Base-by-base conservation (phyloP, 2,797 vertebrate genomes). In the Basileuterus tristriatus region DNA sequence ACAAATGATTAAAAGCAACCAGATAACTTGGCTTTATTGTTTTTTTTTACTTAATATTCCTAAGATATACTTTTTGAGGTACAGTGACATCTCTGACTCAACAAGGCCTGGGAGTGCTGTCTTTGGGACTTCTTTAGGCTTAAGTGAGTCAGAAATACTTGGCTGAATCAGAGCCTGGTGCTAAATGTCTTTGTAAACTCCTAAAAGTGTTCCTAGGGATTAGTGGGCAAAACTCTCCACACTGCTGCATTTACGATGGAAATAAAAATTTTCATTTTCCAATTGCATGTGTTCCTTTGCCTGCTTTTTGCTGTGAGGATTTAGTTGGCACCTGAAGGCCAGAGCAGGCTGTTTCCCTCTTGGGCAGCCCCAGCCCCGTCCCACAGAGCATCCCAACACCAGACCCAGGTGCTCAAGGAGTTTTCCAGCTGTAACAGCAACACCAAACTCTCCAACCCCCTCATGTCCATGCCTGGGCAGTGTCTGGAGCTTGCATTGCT, bases 371-470 rank as follows among this genome's bases (percentile, higher is more conserved):
- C 78, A 49, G 64, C 64, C 58, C 46, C 53, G 15, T 41, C 41
- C 37, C 71, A 69, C 82, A n/a, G 29, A 87, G 88, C 74, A 93
- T 62, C 39, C 56, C 41, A 90, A 82, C 50, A 80, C 59, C 96
- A 89, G 68, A 81, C 83, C 88, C 94, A 49, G 62, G 75, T 75
- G 47, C 26, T 82, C 59, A 83, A 79, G 46, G 26, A 56, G 64
- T 74, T 98, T 96, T 89, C 90, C 74, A 82, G 74, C 68, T 62
- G 46, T 6, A 89, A 75, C 88, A 17, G 17, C 50, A 64, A 22
- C 11, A 41, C 30, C 5, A 62, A 36, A 6, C 12, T 30, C 58
- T 79, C 63, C 59, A 44, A 34, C 26, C 8, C 7, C 36, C 8
- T 32, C 0, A 0, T 44, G 23, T 12, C 56, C 32, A 3, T 18